Conservation (phyloP, 1,140 invertebrate species). For the Macrobrachium rosenbergii region DNA sequence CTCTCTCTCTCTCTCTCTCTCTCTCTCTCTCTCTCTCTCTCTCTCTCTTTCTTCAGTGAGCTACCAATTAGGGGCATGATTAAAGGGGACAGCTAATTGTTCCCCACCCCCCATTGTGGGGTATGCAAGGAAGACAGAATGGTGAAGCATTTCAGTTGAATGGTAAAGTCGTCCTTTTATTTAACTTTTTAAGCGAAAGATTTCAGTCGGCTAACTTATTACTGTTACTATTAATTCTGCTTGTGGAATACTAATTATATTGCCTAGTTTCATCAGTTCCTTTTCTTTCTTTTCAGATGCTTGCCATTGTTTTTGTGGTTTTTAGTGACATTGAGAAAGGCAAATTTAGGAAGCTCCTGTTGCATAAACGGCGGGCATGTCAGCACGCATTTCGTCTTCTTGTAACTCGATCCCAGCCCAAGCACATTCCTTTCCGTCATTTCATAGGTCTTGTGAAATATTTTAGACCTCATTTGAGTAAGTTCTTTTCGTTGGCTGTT, state of each 20-base stretch:
- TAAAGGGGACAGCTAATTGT: too few species aligned
- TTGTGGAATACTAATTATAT: neutral
- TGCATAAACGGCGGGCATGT: constrained; percentile 87
- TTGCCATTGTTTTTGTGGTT: constrained; percentile 92
- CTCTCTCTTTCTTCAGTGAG: too few species aligned
- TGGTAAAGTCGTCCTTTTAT: too few species aligned
- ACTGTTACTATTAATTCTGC: too few species aligned
- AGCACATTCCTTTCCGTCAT: constrained; percentile 80
- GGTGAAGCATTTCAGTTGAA: too few species aligned
- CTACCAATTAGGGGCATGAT: too few species aligned
- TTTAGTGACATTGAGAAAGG: constrained; percentile 90
- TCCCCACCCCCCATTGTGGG: too few species aligned
- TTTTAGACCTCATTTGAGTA: constrained; percentile 82
- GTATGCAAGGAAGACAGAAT: too few species aligned
- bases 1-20: constrained; percentile 12
- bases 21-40: neutral
- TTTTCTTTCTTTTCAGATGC: constrained; percentile 75
- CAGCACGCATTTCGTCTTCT: constrained; percentile 85
- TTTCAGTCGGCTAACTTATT: too few species aligned
- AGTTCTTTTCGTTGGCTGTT: constrained; percentile 66
- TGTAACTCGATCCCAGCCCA: constrained; percentile 79
- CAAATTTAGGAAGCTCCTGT: constrained; percentile 86
- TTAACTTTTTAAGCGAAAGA: too few species aligned
- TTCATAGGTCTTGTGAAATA: constrained; percentile 87
- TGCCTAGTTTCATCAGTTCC: neutral